Evolutionary conservation across 2,113 vertebrate genomes (phyloP).

Genomic region (Odontesthes bonariensis): DNA sequence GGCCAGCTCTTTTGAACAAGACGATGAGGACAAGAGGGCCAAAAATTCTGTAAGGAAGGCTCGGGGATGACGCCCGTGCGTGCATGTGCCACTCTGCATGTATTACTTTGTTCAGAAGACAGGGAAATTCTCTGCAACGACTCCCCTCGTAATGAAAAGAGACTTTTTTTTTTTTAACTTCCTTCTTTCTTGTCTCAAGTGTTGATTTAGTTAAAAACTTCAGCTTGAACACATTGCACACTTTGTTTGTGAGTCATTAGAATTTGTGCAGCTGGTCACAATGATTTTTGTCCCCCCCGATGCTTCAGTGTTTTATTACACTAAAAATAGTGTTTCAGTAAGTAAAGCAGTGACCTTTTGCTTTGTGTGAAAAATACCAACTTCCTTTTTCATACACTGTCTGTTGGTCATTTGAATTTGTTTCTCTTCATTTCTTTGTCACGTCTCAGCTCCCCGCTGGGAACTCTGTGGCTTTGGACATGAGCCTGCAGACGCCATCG

Average conservation of each 20-base stretch:
- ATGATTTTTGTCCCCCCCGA: neutral
- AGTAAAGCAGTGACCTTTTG: conserved; percentile 15
- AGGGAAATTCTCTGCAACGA: conserved; percentile 8
- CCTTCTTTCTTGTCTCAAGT: conserved; percentile 15
- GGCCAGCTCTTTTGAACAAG: conserved; percentile 94
- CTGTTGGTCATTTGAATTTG: neutral
- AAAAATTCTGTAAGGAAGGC: conserved; percentile 81
- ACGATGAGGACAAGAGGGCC: conserved; percentile 92
- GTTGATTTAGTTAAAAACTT: conserved; percentile 26
- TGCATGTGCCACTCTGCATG: neutral
- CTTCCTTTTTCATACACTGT: conserved; percentile 26
- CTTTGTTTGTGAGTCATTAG: neutral
- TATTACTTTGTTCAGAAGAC: conserved; percentile 4
- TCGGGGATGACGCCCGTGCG: conserved; percentile 10
- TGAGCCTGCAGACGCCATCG: conserved; percentile 91
- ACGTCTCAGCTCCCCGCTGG: conserved; percentile 69
- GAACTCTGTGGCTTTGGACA: conserved; percentile 88
- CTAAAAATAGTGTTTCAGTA: neutral
- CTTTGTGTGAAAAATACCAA: conserved; percentile 21
- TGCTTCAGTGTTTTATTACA: conserved; percentile 6
- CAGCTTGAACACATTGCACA: conserved; percentile 5
- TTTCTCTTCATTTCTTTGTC: conserved; percentile 4
- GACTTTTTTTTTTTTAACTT: conserved; percentile 33
- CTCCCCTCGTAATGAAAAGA: conserved; percentile 6
- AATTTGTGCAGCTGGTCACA: neutral